Evolutionary conservation across 2,113 vertebrate genomes (phyloP), one percentile per base, ranked within the genome.

Genomic region (Zapus hudsonius): DNA sequence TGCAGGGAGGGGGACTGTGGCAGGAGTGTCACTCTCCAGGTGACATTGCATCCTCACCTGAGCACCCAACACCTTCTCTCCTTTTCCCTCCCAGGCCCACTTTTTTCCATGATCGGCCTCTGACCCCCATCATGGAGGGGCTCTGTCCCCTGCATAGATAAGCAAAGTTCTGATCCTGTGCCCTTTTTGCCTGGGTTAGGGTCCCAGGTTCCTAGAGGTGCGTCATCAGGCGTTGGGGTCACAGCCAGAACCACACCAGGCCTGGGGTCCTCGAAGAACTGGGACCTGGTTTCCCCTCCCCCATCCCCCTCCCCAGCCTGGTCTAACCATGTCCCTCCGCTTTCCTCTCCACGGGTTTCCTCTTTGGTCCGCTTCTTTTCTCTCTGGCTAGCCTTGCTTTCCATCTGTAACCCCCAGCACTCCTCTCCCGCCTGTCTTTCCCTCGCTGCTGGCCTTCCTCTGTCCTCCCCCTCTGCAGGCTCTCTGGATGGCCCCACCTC

Each of bases 401-500:
- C 25, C 40, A 64, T 38, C 40, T 7, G 38, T n/a, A 42, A 23
- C 23, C 33, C 6, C 3, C 31, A 7, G 23, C 4, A 16, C 44
- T 4, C 7, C 63, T n/a, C 16, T 69, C 64, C 52, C 33, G 15
- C 47, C 23, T n/a, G 11, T 19, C n/a, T 36, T 5, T 61, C 42
- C 84, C n/a, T 2, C 7, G 27, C 47, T 36, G 57, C 11, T 9
- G 6, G 9, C 13, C n/a, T 23, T 12, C 73, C 52, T 2, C 8
- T 31, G 7, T 42, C n/a, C 19, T 59, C 42, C 12, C 6, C 0
- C 29, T 61, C 0, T 42, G 40, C 69, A 15, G 11, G 20, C 69
- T 88, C 92, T 79, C 57, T 81, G 81, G 40, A n/a, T 31, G 82
- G 82, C 90, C 82, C 82, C 73, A 47, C 90, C 91, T 87, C 94